These are phyloP conservation scores for Melanerpes aurifrons DNA, from an alignment of 2,113 vertebrate genomes.

Conservation along the genomic window DNA sequence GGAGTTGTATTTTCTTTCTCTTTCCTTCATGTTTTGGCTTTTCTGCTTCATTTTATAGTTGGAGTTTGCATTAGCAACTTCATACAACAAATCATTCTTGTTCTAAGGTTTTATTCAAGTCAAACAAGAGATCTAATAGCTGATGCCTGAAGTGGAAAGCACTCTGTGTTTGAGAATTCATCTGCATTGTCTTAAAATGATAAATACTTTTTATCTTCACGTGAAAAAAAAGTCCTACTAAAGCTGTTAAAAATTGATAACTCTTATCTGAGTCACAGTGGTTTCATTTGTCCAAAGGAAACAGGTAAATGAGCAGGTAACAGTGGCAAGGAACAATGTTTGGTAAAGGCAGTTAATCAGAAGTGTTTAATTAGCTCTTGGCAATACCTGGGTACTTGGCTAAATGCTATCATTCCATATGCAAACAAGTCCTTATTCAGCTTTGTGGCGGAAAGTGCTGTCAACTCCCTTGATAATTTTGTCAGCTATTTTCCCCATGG, in stretches of 20 bases:
- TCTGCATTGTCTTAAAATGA: neutral
- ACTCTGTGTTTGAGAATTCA: neutral
- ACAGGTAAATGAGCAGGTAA: neutral
- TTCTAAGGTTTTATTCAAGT: conserved; percentile 19
- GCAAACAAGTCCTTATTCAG: conserved; percentile 51
- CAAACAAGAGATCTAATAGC: neutral
- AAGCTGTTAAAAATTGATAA: neutral
- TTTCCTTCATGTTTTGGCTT: neutral
- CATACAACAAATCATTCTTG: neutral
- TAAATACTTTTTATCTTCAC: neutral
- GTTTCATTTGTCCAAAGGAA: neutral
- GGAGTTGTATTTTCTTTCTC: neutral
- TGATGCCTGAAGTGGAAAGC: neutral
- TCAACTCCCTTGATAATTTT: conserved; percentile 45
- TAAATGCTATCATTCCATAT: conserved; percentile 2
- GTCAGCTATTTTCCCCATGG: conserved; percentile 57
- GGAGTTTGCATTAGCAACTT: neutral
- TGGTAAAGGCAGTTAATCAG: conserved; percentile 2
- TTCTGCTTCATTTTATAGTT: neutral
- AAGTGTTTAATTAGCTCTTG: conserved; percentile 6
- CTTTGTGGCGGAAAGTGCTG: conserved; percentile 57
- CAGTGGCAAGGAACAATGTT: neutral
- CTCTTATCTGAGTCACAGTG: neutral
- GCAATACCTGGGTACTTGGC: neutral
- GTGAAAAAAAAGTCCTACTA: neutral